Evolutionary conservation across 92 coral and sea anemone genomes (phyloP).

Genomic region (Montipora capitata): DNA sequence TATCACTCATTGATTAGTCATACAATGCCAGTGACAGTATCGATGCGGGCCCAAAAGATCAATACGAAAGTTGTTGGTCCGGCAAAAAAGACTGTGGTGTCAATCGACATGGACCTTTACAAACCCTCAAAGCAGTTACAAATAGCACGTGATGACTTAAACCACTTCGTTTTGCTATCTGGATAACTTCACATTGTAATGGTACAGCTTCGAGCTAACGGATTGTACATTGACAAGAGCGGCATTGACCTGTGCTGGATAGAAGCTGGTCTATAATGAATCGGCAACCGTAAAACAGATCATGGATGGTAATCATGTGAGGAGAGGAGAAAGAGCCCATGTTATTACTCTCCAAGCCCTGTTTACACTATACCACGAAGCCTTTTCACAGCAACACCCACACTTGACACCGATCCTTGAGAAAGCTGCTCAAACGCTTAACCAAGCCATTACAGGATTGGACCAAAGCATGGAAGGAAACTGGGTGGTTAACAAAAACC

Average conservation of each 20-base stretch:
- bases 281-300: conserved; percentile 72
- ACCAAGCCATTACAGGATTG: neutral
- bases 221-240: conserved; percentile 44
- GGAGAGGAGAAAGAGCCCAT: conserved; percentile 57
- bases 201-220: conserved; percentile 48
- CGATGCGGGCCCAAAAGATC: conserved; percentile 28
- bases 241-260: conserved; percentile 50
- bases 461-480: neutral
- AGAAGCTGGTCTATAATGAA: conserved; percentile 37
- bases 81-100: conserved; percentile 37
- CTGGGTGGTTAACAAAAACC: too few species aligned
- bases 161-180: conserved; percentile 33
- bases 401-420: neutral
- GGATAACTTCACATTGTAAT: conserved; percentile 13
- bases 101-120: conserved; percentile 54
- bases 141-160: conserved; percentile 4
- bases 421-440: conserved; percentile 27
- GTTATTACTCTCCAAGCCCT: conserved; percentile 41
- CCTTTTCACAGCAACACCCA: conserved; percentile 28
- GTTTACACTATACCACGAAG: conserved; percentile 58
- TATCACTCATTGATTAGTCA: too few species aligned
- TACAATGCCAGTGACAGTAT: neutral
- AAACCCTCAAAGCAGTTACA: conserved; percentile 52
- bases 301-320: conserved; percentile 64
- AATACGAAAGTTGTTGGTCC: conserved; percentile 43